A percentile compares a stretch with the other conserved stretches of the same genome.
These are phyloP conservation scores for Cheumatopsyche charites DNA, from an alignment of 1,140 invertebrate species.

Conservation along the genomic window DNA sequence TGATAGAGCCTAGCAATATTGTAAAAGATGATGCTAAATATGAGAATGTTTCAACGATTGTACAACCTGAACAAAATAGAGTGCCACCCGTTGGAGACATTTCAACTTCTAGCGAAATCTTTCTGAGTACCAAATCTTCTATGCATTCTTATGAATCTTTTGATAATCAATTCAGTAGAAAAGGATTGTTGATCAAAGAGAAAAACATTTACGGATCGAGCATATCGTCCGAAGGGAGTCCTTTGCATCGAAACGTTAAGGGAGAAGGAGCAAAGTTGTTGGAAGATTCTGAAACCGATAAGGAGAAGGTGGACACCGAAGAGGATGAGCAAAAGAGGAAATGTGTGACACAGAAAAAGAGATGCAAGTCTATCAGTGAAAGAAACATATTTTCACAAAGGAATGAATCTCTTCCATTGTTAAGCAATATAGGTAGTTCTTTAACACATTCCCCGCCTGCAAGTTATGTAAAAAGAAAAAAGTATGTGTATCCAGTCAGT, in stretches of 20 bases:
- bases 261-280: slow-evolving; percentile 46
- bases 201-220: slow-evolving; percentile 42
- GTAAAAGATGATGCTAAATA: slow-evolving; percentile 4
- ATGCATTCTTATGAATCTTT: slow-evolving; percentile 51
- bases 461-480: slow-evolving; percentile 65
- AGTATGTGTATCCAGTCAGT: slow-evolving; percentile 64
- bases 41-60: slow-evolving; percentile 26
- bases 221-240: slow-evolving; percentile 52
- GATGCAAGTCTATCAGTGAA: slow-evolving; percentile 58
- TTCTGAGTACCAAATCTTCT: slow-evolving; percentile 47
- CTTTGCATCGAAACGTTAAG: slow-evolving; percentile 51
- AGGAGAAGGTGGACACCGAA: slow-evolving; percentile 54
- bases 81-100: slow-evolving; percentile 16
- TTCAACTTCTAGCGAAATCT: slow-evolving; percentile 48
- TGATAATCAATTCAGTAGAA: slow-evolving; percentile 27
- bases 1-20: slow-evolving; percentile 16
- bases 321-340: slow-evolving; percentile 54
- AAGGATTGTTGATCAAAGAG: slow-evolving; percentile 42
- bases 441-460: slow-evolving; percentile 60
- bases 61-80: slow-evolving; percentile 9
- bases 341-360: slow-evolving; percentile 57
- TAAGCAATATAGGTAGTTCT: slow-evolving; percentile 59
- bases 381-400: slow-evolving; percentile 54
- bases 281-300: slow-evolving; percentile 52
- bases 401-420: slow-evolving; percentile 63